Conservation (phyloP, 2,113 vertebrate genomes). For the Myrmophylax atrothorax region DNA sequence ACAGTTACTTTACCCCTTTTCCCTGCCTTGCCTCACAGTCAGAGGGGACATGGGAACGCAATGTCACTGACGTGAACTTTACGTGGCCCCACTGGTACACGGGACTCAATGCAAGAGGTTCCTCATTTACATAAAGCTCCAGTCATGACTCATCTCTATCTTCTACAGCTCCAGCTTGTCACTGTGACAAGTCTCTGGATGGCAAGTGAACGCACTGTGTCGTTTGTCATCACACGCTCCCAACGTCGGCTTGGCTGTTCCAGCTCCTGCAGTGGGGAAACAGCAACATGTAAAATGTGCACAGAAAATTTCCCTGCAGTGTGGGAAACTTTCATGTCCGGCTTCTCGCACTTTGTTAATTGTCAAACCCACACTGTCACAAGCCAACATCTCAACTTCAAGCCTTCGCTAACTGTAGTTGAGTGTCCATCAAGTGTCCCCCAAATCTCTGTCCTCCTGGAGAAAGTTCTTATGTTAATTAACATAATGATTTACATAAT, state of each 20-base stretch:
- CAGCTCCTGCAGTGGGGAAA: neutral
- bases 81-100: neutral
- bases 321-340: neutral
- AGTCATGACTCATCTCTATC: slow-evolving; percentile 19
- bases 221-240: neutral
- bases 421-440: neutral
- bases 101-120: slow-evolving; percentile 5
- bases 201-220: neutral
- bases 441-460: neutral
- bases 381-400: neutral
- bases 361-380: neutral
- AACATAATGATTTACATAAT: neutral
- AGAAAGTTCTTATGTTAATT: neutral
- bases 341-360: neutral
- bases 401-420: neutral
- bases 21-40: neutral
- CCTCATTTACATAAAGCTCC: slow-evolving; percentile 32
- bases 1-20: neutral
- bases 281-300: neutral
- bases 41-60: neutral
- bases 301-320: slow-evolving; percentile 12
- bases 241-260: neutral
- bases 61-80: neutral
- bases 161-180: neutral
- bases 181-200: neutral